Percentiles rank a stretch among this genome's conserved stretches.
These are phyloP conservation scores for Athrips mouffetella DNA, from an alignment of 2,888 invertebrate species.

Conservation along the genomic window DNA sequence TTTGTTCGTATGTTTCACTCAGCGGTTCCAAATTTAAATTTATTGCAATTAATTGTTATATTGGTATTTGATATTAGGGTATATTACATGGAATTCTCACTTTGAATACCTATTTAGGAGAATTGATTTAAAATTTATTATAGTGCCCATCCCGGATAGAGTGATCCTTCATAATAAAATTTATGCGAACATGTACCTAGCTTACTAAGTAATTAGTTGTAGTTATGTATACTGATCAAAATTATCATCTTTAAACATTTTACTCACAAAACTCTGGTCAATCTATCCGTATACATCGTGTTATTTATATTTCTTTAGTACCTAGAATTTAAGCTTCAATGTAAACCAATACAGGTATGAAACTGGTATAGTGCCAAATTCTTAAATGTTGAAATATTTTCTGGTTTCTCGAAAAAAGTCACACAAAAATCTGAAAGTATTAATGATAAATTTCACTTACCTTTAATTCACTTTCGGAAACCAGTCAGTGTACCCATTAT, in stretches of 20 bases:
- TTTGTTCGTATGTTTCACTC: constrained; percentile 36
- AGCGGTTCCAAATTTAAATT: constrained; percentile 54
- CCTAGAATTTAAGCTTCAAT: constrained; percentile 38
- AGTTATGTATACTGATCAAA: constrained; percentile 52
- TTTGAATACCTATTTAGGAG: constrained; percentile 41
- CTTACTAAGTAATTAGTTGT: constrained; percentile 58
- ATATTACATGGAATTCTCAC: constrained; percentile 50
- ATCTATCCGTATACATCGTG: constrained; percentile 14
- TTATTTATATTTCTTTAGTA: constrained; percentile 28
- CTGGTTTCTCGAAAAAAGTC: constrained; percentile 23
- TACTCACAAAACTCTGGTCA: constrained; percentile 31
- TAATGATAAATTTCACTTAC: neutral
- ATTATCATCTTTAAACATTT: constrained; percentile 23
- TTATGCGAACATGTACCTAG: constrained; percentile 53
- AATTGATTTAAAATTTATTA: constrained; percentile 42
- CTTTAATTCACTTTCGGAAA: neutral
- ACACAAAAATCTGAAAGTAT: constrained; percentile 13
- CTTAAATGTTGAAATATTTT: constrained; percentile 37
- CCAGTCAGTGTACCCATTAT: constrained; percentile 25
- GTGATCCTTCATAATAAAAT: constrained; percentile 49
- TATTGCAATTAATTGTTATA: constrained; percentile 63
- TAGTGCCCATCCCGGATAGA: constrained; percentile 65
- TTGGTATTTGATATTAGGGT: constrained; percentile 56
- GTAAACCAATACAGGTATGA: constrained; percentile 37
- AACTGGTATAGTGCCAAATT: constrained; percentile 49